Base-by-base conservation (phyloP, 2,797 vertebrate genomes). In the Spondyliosoma cantharus region DNA sequence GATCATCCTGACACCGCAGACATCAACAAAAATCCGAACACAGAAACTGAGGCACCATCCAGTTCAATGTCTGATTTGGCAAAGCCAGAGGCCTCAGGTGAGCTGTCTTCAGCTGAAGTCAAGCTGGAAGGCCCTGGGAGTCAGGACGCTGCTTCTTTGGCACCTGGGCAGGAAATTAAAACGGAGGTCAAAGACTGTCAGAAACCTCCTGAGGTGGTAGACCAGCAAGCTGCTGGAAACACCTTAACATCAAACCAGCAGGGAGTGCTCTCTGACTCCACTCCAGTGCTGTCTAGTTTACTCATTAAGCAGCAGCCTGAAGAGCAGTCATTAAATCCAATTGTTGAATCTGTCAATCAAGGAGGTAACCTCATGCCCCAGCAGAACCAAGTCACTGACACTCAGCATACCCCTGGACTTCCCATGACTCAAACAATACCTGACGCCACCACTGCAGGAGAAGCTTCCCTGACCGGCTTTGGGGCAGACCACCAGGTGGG, bases 221-320 rank as follows among this genome's bases (percentile, higher is more conserved):
- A 93, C 37, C 91, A 95, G 69, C 95, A 95, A 74, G 78, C 92
- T 45, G 19, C 91, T 79, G 91, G 74, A 86, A 91, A 85, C 78
- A 66, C 86, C 50, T 74, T 83, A 64, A 84, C 81, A 27, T 78
- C 91, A 48, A 89, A 89, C 83, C 92, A 96, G 81, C 93, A 95
- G 78, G 96, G 95, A 64, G 92, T 90, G 71, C 90, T 96, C 49
- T 90, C 96, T 71, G 96, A 96, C 72, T 94, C 97, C 48, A 95
- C 96, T 81, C 97, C 97, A 20, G 97, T 97, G 65, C 96, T 99
- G 71, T 97, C 97, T 61, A 95, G 97, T 92, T 94, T 99, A 83
- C 95, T 99, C 22, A 94, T 96, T 82, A 96, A 93, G 81, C 97
- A 97, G 58, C 96, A 96, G 85, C 90, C 96, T 63, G 96, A 96